Percentiles rank a stretch among this genome's conserved stretches.
Evolutionary conservation across 2,113 vertebrate genomes (phyloP).

Genomic region (Melanerpes formicivorus): DNA sequence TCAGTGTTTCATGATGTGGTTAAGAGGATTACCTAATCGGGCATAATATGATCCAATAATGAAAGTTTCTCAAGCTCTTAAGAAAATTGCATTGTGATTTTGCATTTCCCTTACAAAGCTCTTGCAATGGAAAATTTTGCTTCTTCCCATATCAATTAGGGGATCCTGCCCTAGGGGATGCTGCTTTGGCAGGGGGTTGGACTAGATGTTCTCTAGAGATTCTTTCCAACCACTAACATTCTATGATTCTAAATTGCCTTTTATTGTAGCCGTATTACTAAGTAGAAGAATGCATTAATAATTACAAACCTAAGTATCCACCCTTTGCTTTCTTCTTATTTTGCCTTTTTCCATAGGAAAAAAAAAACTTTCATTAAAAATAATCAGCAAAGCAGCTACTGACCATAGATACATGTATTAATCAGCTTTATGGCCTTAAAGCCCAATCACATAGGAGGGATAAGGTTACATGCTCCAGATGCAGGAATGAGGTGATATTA

Average conservation of each 20-base stretch:
- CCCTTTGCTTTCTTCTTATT: background rate
- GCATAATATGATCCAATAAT: background rate
- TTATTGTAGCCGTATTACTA: background rate
- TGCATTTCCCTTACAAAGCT: background rate
- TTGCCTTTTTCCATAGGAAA: background rate
- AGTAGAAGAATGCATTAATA: background rate
- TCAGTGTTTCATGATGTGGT: background rate
- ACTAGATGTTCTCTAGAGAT: too few relatives aligned
- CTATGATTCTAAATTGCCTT: background rate
- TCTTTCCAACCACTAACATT: too few relatives aligned
- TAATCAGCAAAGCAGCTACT: background rate
- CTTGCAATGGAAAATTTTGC: background rate
- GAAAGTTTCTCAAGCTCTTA: background rate
- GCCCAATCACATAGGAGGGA: accelerated
- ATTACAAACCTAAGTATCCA: background rate
- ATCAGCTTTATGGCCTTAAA: background rate
- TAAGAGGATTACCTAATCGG: background rate
- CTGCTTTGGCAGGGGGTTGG: too few relatives aligned
- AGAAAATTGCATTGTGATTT: background rate
- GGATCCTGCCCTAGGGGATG: too few relatives aligned
- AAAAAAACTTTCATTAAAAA: background rate
- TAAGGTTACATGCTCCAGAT: background rate
- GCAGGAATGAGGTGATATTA: background rate
- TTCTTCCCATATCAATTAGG: background rate
- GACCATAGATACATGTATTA: background rate